Percentiles rank a stretch among this genome's conserved stretches.
phyloP scores from a whole-genome alignment of 2,113 vertebrate genomes.

The Mastomys coucha region DNA sequence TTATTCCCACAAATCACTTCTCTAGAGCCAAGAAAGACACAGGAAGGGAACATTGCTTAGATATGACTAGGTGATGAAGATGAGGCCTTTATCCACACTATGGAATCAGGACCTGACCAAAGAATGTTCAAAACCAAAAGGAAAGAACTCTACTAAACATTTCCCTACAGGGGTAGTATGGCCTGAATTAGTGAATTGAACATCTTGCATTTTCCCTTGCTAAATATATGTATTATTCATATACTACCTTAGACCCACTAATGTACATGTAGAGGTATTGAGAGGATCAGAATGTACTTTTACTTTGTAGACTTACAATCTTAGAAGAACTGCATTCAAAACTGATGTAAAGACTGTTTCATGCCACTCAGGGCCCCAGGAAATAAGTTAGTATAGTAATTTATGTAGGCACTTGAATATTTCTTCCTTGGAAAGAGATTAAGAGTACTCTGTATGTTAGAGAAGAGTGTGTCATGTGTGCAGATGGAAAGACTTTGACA shows the following conservation, averaged over 20 bases:
- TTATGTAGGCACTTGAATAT: not conserved
- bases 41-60: not conserved
- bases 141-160: not conserved
- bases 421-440: not conserved
- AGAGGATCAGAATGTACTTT: not conserved
- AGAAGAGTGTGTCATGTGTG: not conserved
- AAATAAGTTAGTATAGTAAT: not conserved
- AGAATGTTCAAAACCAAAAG: not conserved
- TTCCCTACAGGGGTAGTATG: not conserved
- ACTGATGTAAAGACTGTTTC: not conserved
- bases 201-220: not conserved
- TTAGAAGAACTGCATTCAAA: not conserved
- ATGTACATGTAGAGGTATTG: no score
- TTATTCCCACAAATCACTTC: not conserved
- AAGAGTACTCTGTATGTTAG: not conserved
- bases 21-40: not conserved
- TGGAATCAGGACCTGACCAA: not conserved
- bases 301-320: not conserved
- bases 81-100: not conserved
- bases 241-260: not conserved
- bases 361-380: not conserved
- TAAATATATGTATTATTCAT: not conserved
- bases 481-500: not conserved
- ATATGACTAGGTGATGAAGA: not conserved
- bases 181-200: not conserved